Conservation (phyloP, 2,797 vertebrate species). For the Schizopygopsis pylzovi region DNA sequence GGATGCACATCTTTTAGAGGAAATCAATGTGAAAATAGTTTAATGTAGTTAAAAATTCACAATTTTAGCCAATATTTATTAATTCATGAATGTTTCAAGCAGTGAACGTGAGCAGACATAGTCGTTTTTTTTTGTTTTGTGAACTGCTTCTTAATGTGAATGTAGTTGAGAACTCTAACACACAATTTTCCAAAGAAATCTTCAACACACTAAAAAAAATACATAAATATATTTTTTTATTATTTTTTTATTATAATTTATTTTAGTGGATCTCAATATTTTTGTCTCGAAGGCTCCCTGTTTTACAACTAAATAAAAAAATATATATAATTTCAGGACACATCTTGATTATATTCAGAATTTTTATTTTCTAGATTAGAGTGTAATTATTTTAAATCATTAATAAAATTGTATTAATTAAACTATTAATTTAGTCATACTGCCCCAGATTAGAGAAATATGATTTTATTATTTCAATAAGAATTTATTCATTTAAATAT, state of each 20-base stretch:
- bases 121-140: not conserved
- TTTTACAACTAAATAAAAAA: not conserved
- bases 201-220: not conserved
- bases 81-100: not conserved
- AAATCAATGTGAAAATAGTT: not conserved
- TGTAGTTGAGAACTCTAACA: not conserved
- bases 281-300: not conserved
- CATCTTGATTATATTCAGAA: not conserved
- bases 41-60: not conserved
- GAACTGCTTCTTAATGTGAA: not conserved
- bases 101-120: not conserved
- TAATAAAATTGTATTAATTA: not conserved
- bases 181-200: not conserved
- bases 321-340: not conserved
- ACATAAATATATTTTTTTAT: no score
- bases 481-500: not conserved
- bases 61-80: not conserved
- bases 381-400: not conserved
- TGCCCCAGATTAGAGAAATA: no score
- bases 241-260: no score
- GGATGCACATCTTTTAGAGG: not conserved
- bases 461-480: not conserved
- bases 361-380: not conserved
- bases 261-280: not conserved
- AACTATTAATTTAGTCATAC: no score